These are phyloP conservation scores for Limosa lapponica DNA, from an alignment of 2,797 vertebrate species.

Conservation along the genomic window DNA sequence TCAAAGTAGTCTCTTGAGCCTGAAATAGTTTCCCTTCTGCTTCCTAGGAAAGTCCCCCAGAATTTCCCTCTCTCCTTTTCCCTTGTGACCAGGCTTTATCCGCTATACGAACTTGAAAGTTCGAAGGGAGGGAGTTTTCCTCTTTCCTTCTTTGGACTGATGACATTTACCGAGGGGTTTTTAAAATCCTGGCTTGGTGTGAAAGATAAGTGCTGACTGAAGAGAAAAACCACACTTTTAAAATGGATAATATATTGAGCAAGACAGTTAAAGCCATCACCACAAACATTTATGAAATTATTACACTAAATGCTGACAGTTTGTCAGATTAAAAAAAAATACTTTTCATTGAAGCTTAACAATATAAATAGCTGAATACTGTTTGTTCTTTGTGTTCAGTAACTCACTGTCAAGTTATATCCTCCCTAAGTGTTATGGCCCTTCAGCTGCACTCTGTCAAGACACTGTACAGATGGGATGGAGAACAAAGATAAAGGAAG, in stretches of 20 bases:
- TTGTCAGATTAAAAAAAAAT: neutral
- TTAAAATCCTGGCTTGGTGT: neutral
- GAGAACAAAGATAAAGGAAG: neutral
- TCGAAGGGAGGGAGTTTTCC: constrained; percentile 7
- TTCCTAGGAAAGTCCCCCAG: constrained; percentile 66
- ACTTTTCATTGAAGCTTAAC: neutral
- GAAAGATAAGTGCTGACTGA: neutral
- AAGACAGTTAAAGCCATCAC: neutral
- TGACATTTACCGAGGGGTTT: constrained; percentile 14
- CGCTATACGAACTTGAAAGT: neutral
- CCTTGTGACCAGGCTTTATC: neutral
- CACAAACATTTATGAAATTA: neutral
- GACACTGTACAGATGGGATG: neutral
- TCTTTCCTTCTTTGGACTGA: neutral
- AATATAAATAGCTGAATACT: neutral
- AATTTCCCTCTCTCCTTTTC: constrained; percentile 24
- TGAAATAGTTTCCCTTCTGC: constrained; percentile 47
- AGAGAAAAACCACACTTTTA: neutral
- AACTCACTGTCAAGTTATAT: neutral
- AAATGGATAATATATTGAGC: neutral
- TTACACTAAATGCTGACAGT: neutral
- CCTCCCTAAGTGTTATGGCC: neutral
- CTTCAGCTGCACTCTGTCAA: neutral
- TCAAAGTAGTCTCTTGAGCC: neutral
- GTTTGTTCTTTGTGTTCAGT: neutral